These are phyloP conservation scores for Coregonus suidteri DNA, from an alignment of 2,797 vertebrate genomes.

Conservation along the genomic window DNA sequence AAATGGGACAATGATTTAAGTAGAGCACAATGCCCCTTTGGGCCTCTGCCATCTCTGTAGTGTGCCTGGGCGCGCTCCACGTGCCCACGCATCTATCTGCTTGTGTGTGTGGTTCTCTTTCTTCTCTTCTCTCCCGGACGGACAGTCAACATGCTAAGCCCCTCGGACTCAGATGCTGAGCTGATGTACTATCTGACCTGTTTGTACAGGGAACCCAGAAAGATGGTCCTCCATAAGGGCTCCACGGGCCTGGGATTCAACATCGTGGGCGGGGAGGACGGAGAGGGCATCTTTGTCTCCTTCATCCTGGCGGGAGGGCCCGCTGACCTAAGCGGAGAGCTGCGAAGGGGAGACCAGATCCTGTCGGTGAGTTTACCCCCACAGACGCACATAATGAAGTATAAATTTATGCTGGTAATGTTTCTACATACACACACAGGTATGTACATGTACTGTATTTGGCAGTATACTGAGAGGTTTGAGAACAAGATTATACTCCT, in stretches of 20 bases:
- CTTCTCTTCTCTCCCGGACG: conserved; percentile 1
- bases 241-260: conserved; percentile 97
- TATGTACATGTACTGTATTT: background rate
- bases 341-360: conserved; percentile 94
- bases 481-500: too few relatives aligned
- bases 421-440: background rate
- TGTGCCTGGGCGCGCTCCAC: conserved; percentile 33
- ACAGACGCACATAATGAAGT: background rate
- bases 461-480: too few relatives aligned
- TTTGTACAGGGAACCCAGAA: conserved; percentile 82
- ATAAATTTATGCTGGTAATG: too few relatives aligned
- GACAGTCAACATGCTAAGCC: conserved; percentile 69
- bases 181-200: conserved; percentile 79
- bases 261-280: conserved; percentile 96
- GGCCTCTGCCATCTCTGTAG: conserved; percentile 40
- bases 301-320: conserved; percentile 97
- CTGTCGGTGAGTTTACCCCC: conserved; percentile 85
- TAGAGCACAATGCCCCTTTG: conserved; percentile 73
- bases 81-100: background rate
- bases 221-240: conserved; percentile 94
- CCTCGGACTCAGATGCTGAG: conserved; percentile 66
- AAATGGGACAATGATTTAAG: conserved; percentile 73
- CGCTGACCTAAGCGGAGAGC: conserved; percentile 93
- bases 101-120: conserved; percentile 13
- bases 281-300: conserved; percentile 97